Percentiles rank a stretch among this genome's conserved stretches.
phyloP scores from a whole-genome alignment of 2,888 invertebrate species.

The Epinotia demarniana region DNA sequence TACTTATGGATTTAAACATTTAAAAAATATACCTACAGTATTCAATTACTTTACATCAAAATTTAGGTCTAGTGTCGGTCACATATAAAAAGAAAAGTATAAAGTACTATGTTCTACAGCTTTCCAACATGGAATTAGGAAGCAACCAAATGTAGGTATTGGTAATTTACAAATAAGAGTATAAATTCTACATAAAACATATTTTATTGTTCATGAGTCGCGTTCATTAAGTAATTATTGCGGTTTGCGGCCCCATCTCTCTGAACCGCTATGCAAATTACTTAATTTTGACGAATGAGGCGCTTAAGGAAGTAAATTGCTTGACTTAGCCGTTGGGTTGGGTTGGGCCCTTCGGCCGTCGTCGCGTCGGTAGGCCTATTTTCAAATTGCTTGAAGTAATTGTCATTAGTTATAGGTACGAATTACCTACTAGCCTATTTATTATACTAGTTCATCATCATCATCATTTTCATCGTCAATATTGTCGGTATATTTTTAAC shows the following conservation, averaged over 20 bases:
- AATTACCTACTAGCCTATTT: not conserved
- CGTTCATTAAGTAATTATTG: not conserved
- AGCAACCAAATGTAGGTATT: no score
- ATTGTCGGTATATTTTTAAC: not conserved
- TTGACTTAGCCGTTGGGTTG: not conserved
- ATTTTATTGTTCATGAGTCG: not conserved
- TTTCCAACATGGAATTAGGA: no score
- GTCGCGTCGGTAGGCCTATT: not conserved
- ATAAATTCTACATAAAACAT: not conserved
- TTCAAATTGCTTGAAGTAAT: not conserved
- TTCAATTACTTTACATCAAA: no score
- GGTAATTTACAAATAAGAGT: no score
- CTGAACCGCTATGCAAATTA: not conserved
- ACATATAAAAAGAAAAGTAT: no score
- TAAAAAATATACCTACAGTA: not conserved
- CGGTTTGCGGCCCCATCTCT: not conserved
- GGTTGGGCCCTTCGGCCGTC: not conserved
- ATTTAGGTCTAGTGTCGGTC: no score
- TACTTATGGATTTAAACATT: not conserved
- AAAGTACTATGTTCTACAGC: no score
- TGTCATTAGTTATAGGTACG: not conserved
- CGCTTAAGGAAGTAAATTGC: not conserved
- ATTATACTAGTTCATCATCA: not conserved
- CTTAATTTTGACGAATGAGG: constrained; percentile 11
- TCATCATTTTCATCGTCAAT: not conserved